Conservation (phyloP, 2,113 vertebrate species). For the Coreoperca whiteheadi region DNA sequence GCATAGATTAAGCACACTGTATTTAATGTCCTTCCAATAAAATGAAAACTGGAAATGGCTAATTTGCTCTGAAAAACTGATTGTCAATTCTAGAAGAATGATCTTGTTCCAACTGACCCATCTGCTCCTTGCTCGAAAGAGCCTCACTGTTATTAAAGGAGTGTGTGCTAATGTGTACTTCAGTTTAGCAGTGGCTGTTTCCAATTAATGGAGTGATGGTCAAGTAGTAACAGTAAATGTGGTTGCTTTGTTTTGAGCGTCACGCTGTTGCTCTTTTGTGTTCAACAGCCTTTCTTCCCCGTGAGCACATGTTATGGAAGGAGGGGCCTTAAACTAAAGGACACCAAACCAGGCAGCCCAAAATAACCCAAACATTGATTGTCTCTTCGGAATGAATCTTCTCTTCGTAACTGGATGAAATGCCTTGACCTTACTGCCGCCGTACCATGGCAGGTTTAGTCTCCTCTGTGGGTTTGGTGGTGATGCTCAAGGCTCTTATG, state of each 20-base stretch:
- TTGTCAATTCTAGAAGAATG: not conserved
- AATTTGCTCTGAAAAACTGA: not conserved
- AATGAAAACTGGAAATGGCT: not conserved
- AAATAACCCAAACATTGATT: not conserved
- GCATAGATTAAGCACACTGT: not conserved
- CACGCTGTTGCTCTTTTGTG: conserved; percentile 48
- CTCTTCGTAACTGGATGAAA: conserved; percentile 68
- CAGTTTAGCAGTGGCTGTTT: not conserved
- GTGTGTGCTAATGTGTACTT: not conserved
- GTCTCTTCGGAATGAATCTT: conserved; percentile 44
- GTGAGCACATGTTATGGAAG: conserved; percentile 40
- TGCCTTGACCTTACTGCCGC: conserved; percentile 75
- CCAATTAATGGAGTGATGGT: not conserved
- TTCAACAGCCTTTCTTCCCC: conserved; percentile 41
- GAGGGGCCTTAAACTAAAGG: conserved; percentile 41
- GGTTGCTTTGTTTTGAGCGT: conserved; percentile 7
- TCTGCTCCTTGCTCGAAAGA: not conserved
- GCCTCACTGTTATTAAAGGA: not conserved
- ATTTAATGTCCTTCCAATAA: not conserved
- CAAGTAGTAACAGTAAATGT: not conserved
- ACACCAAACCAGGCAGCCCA: not conserved
- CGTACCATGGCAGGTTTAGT: conserved; percentile 77
- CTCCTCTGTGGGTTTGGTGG: conserved; percentile 65
- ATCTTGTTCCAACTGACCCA: not conserved
- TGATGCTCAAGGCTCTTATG: conserved; percentile 56